A percentile compares a stretch with the other conserved stretches of the same genome.
Conservation (phyloP, 2,888 invertebrate genomes). For the Thymelicus lineola region DNA sequence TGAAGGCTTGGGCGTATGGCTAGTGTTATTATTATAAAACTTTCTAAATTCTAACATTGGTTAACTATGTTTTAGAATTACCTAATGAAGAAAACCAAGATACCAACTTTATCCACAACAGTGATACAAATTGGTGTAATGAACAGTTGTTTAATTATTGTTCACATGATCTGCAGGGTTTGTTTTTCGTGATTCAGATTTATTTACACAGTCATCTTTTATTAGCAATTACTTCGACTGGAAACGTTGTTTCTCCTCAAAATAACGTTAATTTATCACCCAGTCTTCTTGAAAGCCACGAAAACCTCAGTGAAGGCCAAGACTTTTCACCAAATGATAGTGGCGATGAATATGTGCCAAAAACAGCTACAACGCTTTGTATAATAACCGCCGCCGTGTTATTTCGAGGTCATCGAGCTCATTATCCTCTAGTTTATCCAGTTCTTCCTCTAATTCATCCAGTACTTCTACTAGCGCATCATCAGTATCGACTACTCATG, state of each 20-base stretch:
- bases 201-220: too few relatives aligned
- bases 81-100: too few relatives aligned
- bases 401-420: slow-evolving; percentile 9
- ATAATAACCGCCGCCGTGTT: not conserved
- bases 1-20: too few relatives aligned
- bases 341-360: slow-evolving; percentile 1
- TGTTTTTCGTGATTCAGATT: too few relatives aligned
- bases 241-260: not conserved
- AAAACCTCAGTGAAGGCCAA: not conserved
- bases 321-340: slow-evolving; percentile 6
- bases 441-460: slow-evolving; percentile 5
- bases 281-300: slow-evolving; percentile 9
- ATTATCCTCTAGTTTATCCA: slow-evolving; percentile 2
- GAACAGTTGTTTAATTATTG: too few relatives aligned
- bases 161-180: too few relatives aligned
- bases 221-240: too few relatives aligned
- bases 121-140: too few relatives aligned
- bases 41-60: too few relatives aligned
- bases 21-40: too few relatives aligned
- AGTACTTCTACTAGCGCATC: slow-evolving; percentile 3
- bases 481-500: not conserved
- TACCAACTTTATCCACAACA: too few relatives aligned
- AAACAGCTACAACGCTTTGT: not conserved
- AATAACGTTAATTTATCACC: slow-evolving; percentile 5
- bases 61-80: too few relatives aligned